Evolutionary conservation across 2,888 invertebrate species (phyloP), one percentile per base, ranked within the genome.

Genomic region (Strigamia crassipes): DNA sequence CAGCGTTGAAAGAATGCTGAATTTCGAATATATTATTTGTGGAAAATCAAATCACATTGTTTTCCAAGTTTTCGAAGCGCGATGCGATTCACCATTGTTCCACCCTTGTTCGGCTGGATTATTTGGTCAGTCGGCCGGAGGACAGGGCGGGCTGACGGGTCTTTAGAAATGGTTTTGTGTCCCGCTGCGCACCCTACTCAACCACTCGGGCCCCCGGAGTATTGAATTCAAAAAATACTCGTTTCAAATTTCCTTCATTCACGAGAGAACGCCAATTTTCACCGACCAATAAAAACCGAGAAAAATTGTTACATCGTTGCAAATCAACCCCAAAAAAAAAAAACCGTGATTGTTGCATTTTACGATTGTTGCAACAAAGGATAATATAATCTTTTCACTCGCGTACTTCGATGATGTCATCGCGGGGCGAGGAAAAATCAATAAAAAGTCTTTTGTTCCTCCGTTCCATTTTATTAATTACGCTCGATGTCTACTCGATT

Each of bases 41-140:
- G n/a, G n/a, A n/a, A n/a, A n/a, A n/a, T n/a, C n/a, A n/a, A n/a
- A n/a, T n/a, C n/a, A n/a, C n/a, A n/a, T n/a, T n/a, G n/a, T n/a
- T n/a, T n/a, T n/a, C n/a, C n/a, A n/a, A n/a, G n/a, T n/a, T n/a
- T n/a, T n/a, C n/a, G n/a, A n/a, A n/a, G n/a, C n/a, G n/a, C n/a
- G n/a, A n/a, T n/a, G n/a, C n/a, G n/a, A n/a, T n/a, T n/a, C n/a
- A n/a, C n/a, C n/a, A n/a, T n/a, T n/a, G n/a, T n/a, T n/a, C n/a
- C n/a, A n/a, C n/a, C n/a, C n/a, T n/a, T 1, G 92, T 92, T 41
- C 12, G 18, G 0, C 0, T 18, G 18, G 9, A 18, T 56, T 15
- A 18, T 56, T 15, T 56, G 56, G 56, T 56, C 56, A 18, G 10
- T 51, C n/a, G 27, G 27, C 27, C 3, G 46, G 15, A 46, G 46